Conservation (phyloP, 2,888 invertebrate genomes). For the Troilus luridus region DNA sequence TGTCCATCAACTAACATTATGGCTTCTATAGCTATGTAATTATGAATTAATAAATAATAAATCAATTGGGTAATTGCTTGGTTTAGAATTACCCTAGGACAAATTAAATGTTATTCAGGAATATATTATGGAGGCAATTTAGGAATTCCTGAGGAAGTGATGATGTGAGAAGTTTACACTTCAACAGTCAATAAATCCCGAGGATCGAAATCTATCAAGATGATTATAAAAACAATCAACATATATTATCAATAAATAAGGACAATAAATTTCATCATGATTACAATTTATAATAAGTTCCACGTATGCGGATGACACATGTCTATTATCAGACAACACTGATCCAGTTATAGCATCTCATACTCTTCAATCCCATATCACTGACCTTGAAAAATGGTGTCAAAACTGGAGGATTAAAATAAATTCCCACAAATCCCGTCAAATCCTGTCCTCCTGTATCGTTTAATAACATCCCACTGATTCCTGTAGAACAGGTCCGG, state of each 20-base stretch:
- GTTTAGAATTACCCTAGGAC: neutral
- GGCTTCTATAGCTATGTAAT: neutral
- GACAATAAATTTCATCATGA: too few species aligned
- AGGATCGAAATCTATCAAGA: neutral
- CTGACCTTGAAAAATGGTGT: too few species aligned
- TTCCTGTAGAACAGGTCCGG: too few species aligned
- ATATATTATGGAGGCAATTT: neutral
- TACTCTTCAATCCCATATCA: too few species aligned
- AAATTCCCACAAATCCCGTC: too few species aligned
- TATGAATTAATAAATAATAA: constrained; percentile 27
- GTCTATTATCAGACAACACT: too few species aligned
- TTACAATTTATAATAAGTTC: neutral
- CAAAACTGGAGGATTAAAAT: too few species aligned
- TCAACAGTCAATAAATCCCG: neutral
- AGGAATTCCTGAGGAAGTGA: neutral
- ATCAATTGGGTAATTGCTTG: neutral
- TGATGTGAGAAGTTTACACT: neutral
- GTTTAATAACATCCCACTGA: too few species aligned
- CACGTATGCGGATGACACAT: too few species aligned
- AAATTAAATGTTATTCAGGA: neutral
- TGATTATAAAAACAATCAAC: neutral
- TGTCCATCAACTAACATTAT: neutral
- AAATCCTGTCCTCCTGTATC: too few species aligned
- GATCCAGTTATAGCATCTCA: too few species aligned
- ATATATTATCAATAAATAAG: neutral